Evolutionary conservation across 2,113 vertebrate genomes (phyloP), one percentile per base, ranked within the genome.

Genomic region (Lycaon pictus): DNA sequence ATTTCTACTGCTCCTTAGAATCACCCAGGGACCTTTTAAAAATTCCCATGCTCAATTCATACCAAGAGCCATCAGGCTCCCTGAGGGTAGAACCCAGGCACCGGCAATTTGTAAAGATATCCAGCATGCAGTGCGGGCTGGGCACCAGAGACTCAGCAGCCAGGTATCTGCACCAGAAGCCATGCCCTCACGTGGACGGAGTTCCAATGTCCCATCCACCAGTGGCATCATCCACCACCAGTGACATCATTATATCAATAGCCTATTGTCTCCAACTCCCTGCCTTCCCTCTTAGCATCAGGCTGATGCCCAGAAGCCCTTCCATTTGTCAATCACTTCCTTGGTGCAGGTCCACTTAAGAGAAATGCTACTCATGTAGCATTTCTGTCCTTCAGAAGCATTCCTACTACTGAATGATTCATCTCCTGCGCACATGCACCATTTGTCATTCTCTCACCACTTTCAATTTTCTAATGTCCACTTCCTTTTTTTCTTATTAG

Each of bases 101-200:
- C 8, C 3, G 1, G 12, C 12, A 5, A 12, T 43, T 15, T 65
- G 32, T 7, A 20, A n/a, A 25, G 65, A 5, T 37, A 53, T 81
- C 74, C 32, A 4, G 11, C 0, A 3, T 53, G 19, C 63, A 51
- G 77, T 20, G 17, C 7, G 11, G 16, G 1, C 35, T 2, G 9
- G 19, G 72, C 17, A 8, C 35, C 16, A 0, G 0, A 5, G 86
- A 8, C 2, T 43, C 1, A 13, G 84, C 23, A 29, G 65, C 80
- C 16, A 5, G 9, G 5, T 6, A 7, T 25, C 8, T 2, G 43
- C 27, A 32, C 27, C 0, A 9, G 72, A 79, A 27, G 9, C 43
- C 71, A 77, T 8, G 20, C 25, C 74, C 43, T 51, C 43, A 27
- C 51, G 16, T 77, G 74, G 74, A 51, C 15, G 15, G 43, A 29